Percentiles rank a stretch among this genome's conserved stretches.
phyloP scores from a whole-genome alignment of 2,797 vertebrate species.

The Molossus molossus region DNA sequence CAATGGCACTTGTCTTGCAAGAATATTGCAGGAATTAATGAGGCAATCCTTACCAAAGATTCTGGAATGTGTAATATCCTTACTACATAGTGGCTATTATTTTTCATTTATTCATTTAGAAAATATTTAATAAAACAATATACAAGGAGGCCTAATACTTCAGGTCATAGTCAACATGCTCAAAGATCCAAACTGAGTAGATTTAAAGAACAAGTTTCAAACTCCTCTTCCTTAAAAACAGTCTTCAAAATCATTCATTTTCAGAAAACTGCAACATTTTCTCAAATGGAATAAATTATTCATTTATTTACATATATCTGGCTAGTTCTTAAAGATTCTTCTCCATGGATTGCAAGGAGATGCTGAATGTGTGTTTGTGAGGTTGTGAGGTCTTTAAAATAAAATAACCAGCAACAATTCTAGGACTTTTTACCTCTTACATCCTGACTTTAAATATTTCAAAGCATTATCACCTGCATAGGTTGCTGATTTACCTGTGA shows the following conservation, averaged over 20 bases:
- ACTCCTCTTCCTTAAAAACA: not conserved
- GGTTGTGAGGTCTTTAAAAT: not conserved
- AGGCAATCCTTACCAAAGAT: not conserved
- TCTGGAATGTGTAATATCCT: not conserved
- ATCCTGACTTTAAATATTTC: not conserved
- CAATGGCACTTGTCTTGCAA: not conserved
- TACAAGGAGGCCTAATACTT: not conserved
- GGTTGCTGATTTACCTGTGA: not conserved
- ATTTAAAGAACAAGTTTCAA: not conserved
- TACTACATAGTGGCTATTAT: not conserved
- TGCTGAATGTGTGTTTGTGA: not conserved
- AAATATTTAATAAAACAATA: not conserved
- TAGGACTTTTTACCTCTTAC: not conserved
- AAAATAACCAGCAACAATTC: not conserved
- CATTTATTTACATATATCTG: not conserved
- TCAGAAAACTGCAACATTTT: not conserved
- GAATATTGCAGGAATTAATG: not conserved
- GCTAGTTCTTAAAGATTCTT: not conserved
- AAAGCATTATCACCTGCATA: not conserved
- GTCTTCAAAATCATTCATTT: not conserved
- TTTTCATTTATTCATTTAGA: constrained; percentile 40
- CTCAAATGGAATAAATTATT: not conserved
- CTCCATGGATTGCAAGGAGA: not conserved
- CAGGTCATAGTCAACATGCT: not conserved
- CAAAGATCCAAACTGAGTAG: not conserved